These are phyloP conservation scores for Apis cerana DNA, from an alignment of 1,140 invertebrate species.

Conservation along the genomic window DNA sequence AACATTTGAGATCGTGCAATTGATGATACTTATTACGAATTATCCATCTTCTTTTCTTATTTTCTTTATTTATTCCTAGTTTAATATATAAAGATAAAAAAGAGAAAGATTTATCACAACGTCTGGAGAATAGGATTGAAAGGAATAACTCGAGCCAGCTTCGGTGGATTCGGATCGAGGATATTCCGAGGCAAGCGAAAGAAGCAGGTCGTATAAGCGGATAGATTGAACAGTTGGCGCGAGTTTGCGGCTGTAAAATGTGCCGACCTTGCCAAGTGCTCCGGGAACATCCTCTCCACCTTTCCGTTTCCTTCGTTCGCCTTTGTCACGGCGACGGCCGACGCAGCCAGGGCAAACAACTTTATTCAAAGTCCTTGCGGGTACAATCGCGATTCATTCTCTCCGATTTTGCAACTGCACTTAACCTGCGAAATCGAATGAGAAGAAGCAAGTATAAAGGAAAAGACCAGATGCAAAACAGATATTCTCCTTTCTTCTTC, in stretches of 20 bases:
- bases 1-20: too few species aligned
- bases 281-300: constrained; percentile 61
- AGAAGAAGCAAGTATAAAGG: fast-evolving
- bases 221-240: constrained; percentile 68
- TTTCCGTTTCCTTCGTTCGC: constrained; percentile 56
- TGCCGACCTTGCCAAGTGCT: constrained; percentile 72
- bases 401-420: neutral
- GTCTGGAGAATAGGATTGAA: constrained; percentile 8
- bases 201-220: constrained; percentile 52
- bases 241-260: constrained; percentile 71
- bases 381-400: neutral
- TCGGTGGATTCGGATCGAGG: constrained; percentile 40
- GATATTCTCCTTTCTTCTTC: too few species aligned
- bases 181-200: constrained; percentile 33
- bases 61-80: too few species aligned
- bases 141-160: constrained; percentile 6
- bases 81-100: neutral
- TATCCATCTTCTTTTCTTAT: too few species aligned
- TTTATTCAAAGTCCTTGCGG: constrained; percentile 72
- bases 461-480: too few species aligned
- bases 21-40: too few species aligned
- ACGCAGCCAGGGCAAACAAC: constrained; percentile 76
- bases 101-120: neutral
- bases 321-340: constrained; percentile 63
- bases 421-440: too few species aligned